Evolutionary conservation across 2,888 invertebrate genomes (phyloP).

Genomic region (Hybos culiciformis): DNA sequence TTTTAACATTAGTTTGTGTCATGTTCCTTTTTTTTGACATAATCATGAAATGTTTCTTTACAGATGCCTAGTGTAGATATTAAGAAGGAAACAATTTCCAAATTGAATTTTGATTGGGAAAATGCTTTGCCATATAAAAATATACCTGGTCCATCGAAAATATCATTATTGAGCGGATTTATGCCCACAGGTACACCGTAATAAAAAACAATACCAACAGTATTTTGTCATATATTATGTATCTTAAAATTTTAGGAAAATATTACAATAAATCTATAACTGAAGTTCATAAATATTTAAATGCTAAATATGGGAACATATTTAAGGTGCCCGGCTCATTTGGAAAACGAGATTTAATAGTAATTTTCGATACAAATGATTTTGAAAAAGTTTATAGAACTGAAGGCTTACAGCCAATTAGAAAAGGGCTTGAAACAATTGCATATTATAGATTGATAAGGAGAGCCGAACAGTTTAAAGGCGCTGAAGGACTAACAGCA

Average conservation of each 20-base stretch:
- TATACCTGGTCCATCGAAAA: conserved; percentile 24
- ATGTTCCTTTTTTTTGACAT: no score
- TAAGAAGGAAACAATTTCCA: background rate
- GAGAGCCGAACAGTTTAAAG: conserved; percentile 21
- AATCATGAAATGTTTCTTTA: no score
- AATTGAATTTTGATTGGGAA: conserved; percentile 8
- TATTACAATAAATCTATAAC: conserved; percentile 5
- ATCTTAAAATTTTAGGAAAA: conserved; percentile 6
- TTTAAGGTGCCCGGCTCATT: conserved; percentile 28
- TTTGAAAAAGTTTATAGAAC: conserved; percentile 29
- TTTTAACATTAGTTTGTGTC: no score
- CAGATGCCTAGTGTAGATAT: background rate
- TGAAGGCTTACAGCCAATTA: conserved; percentile 15
- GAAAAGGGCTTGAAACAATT: conserved; percentile 28
- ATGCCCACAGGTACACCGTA: conserved; percentile 25
- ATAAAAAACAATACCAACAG: background rate
- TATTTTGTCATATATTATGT: background rate
- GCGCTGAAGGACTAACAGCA: conserved; percentile 16
- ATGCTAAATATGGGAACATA: conserved; percentile 26
- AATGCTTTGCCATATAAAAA: conserved; percentile 22
- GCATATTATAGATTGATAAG: conserved; percentile 27
- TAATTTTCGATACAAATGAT: conserved; percentile 37
- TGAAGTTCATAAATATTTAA: conserved; percentile 5
- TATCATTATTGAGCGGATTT: conserved; percentile 19
- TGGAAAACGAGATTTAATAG: conserved; percentile 22